Base-by-base conservation (phyloP, 2,888 invertebrate genomes). In the Candidula unifasciata region DNA sequence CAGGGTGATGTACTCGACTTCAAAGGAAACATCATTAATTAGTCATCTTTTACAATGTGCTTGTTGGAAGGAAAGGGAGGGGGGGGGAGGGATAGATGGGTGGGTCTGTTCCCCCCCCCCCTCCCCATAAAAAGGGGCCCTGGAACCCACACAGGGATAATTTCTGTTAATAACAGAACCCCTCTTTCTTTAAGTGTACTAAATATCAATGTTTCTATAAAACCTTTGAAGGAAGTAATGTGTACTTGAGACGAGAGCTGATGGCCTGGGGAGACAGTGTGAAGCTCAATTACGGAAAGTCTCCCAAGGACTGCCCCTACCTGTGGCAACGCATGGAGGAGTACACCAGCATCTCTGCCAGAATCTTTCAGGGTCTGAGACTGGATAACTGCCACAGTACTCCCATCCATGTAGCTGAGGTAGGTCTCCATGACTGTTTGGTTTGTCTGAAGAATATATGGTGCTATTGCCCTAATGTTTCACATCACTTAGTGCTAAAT, bases 361-460 rank as follows among this genome's bases (percentile, higher is more conserved):
- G 95, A 91, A 96, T 97, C 90, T 99, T 99, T 94, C 98, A 99
- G 94, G 99, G 99, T 33, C 95, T 99, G 82, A 96, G 99, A 37
- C 95, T 99, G 89, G 99, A 99, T 94, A 99, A 99, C 94, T 99
- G 99, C 92, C 99, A 99, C 94, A 98, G 98, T 37, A 99, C 99
- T 44, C 99, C 99, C 21, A 95, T 99, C 89, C 97, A 97, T 93
- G 97, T 97, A 80, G 96, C 96, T 37, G 96, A 96, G 94, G 95
- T 95, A 93, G 68, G 44, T 27, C 35, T 35, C 35, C 24, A 52
- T 27, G 3, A 2, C 21, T 71, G 5, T 71, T 52, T 6, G 37
- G 24, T 71, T 13, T 37, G 24, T 13, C 21, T 8, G 37, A 18
- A 24, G 5, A 37, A 1, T 35, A 18, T 35, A 18, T 68, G 21